Evolutionary conservation across 2,888 invertebrate genomes (phyloP), one percentile per base, ranked within the genome.

Genomic region (Melanophora roralis): DNA sequence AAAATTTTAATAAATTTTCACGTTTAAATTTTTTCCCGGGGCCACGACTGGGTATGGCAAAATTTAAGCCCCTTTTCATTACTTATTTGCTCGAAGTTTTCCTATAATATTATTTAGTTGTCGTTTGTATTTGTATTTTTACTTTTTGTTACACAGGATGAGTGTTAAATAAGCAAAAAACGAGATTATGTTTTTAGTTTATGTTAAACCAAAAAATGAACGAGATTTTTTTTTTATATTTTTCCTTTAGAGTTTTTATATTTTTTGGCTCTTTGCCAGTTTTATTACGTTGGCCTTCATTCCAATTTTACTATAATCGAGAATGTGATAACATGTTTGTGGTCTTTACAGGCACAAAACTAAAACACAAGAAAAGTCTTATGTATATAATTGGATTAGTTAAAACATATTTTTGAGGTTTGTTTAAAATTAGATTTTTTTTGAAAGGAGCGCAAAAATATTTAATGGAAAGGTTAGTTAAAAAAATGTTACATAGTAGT

Each of bases 131-230:
- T 45, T 14, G 7, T 51, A 32, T 14, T 55, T 60, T 60, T 32
- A 14, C 34, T 59, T 38, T 64, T 57, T 36, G n/a, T 55, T 43
- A 43, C 51, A 51, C 59, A 43, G 67, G 62, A 72, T 75, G 67
- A 78, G 75, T 81, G 71, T 72, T 81, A 75, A 78, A 68, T 78
- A 74, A 75, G 67, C 78, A 71, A 78, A 81, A 67, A 27, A 80
- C 40, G 67, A 64, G 76, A 73, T 80, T 80, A 73, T 65, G 49
- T 75, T 76, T 76, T 36, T 57, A 47, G 55, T 64, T 76, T 64
- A 12, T 40, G 64, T 69, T 57, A 40, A 40, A 73, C 19, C 19
- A 45, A 73, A 68, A 27, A 64, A 45, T 2, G 62, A 67, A 49
- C 57, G 36, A 45, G 62, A 7, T 53, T 27, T 16, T 16, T 32